These are phyloP conservation scores for Atopsyche davidsoni DNA, from an alignment of 1,140 invertebrate species.

Conservation along the genomic window DNA sequence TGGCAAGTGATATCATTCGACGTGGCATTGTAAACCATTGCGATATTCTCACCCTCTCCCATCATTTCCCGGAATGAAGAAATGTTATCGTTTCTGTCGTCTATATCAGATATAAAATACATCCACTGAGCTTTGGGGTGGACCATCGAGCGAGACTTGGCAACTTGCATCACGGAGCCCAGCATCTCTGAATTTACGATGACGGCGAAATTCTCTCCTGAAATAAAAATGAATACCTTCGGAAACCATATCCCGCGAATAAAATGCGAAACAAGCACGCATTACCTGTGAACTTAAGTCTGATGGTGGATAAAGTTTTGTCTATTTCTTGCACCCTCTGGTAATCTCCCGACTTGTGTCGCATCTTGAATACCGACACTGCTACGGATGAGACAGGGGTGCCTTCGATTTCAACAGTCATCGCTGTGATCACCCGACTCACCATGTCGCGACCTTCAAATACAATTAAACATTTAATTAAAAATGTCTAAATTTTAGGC, in stretches of 20 bases:
- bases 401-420: slow-evolving; percentile 45
- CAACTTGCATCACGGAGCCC: slow-evolving; percentile 59
- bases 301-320: slow-evolving; percentile 47
- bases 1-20: slow-evolving; percentile 43
- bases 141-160: slow-evolving; percentile 58
- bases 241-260: background rate
- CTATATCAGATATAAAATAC: slow-evolving; percentile 63
- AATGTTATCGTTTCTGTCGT: slow-evolving; percentile 43
- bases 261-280: no score
- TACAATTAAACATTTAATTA: no score
- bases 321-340: slow-evolving; percentile 46
- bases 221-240: slow-evolving; percentile 4
- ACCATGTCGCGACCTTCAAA: slow-evolving; percentile 54
- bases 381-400: slow-evolving; percentile 43
- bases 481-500: no score
- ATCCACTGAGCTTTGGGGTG: slow-evolving; percentile 71
- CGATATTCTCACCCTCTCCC: slow-evolving; percentile 75
- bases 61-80: slow-evolving; percentile 52
- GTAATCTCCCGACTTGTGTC: slow-evolving; percentile 43
- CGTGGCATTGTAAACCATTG: slow-evolving; percentile 69
- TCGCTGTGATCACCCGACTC: slow-evolving; percentile 51
- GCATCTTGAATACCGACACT: slow-evolving; percentile 52
- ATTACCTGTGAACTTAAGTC: slow-evolving; percentile 43
- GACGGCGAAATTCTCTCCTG: slow-evolving; percentile 49
- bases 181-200: slow-evolving; percentile 45